Evolutionary conservation across 2,797 vertebrate genomes (phyloP), one percentile per base, ranked within the genome.

Genomic region (Molossus molossus): DNA sequence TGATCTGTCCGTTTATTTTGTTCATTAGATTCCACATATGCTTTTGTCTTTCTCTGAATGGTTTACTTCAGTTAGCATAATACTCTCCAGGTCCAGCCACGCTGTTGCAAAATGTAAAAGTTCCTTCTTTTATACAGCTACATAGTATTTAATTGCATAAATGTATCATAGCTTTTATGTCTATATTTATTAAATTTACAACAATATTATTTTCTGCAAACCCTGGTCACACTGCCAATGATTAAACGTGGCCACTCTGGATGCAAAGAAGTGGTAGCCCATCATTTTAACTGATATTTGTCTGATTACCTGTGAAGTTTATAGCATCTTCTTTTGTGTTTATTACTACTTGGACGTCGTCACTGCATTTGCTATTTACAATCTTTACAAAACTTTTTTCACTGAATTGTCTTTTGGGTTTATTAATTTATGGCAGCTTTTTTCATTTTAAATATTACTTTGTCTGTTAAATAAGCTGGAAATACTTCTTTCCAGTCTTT

Each of bases 381-480:
- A 27, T 18, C 11, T 17, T 80, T 40, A 64, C 15, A 62, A 62
- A 27, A 27, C 45, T 53, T 65, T 33, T 33, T 33, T 33, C 33
- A 29, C n/a, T 70, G 55, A 60, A 75, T 73, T 76, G 29, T n/a
- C 1, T 53, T 33, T 83, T 37, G 40, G 55, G 9, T 64, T 29
- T 81, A 58, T 85, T 67, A 1, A 57, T 50, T 80, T 73, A 7
- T 60, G 20, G 11, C 8, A 73, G 48, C 18, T 67, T 14, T 84
- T 72, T 57, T 23, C 2, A 73, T 73, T 84, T 27, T 85, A 55
- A 92, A 45, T 84, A 80, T 88, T 91, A 72, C 94, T 85, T 27
- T 29, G 0, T 40, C 27, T 83, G 8, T 48, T 70, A 13, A 40
- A 13, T 60, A 57, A 48, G 21, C 3, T 25, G 1, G 10, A 69